Evolutionary conservation across 2,888 invertebrate species (phyloP).

Genomic region (Phyllotreta cruciferae): DNA sequence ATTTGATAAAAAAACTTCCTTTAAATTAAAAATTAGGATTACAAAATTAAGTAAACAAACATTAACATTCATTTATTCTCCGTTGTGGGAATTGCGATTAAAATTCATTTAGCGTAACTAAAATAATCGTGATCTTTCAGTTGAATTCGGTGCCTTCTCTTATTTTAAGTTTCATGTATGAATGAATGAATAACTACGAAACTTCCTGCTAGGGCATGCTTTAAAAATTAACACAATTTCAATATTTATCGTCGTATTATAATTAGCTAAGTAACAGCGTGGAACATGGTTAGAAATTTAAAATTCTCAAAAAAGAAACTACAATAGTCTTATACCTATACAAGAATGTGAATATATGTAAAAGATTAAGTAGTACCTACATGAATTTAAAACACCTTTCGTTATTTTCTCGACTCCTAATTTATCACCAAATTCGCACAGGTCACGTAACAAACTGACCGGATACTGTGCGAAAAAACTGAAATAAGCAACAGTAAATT

Average conservation of each 20-base stretch:
- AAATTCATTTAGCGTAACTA: constrained; percentile 28
- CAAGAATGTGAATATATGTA: too few relatives aligned
- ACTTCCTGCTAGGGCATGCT: constrained; percentile 7
- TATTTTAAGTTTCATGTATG: constrained; percentile 5
- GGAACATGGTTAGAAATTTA: too few relatives aligned
- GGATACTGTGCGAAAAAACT: too few relatives aligned
- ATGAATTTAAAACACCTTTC: too few relatives aligned
- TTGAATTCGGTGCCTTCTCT: constrained; percentile 3
- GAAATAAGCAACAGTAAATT: neutral
- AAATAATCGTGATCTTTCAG: constrained; percentile 18
- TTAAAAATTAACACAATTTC: constrained; percentile 7
- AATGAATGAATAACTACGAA: constrained; percentile 3
- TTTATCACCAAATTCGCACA: neutral
- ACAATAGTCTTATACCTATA: too few relatives aligned
- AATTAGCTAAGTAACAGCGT: constrained; percentile 3
- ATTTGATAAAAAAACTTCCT: neutral
- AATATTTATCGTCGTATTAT: constrained; percentile 10
- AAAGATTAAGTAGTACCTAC: too few relatives aligned
- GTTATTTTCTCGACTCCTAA: too few relatives aligned
- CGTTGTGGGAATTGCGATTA: constrained; percentile 1
- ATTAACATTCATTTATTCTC: neutral
- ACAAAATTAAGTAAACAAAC: too few relatives aligned
- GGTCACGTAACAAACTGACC: neutral
- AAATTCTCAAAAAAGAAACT: too few relatives aligned
- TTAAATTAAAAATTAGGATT: neutral